phyloP scores from a whole-genome alignment of 2,888 invertebrate species.

The Empis livida region DNA sequence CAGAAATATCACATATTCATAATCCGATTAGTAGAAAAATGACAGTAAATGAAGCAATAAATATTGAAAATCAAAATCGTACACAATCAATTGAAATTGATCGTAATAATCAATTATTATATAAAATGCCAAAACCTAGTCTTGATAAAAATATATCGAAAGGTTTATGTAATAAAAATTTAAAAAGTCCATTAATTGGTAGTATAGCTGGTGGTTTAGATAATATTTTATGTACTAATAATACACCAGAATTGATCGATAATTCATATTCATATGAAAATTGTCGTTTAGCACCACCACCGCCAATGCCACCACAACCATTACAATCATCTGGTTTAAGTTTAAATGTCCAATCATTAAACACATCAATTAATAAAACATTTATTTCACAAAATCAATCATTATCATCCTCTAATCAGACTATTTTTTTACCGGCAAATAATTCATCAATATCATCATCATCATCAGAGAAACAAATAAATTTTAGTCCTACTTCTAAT shows the following conservation, averaged over 20 bases:
- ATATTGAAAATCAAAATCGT: slow-evolving; percentile 15
- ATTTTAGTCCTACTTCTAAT: background rate
- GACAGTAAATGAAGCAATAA: slow-evolving; percentile 11
- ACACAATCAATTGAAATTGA: slow-evolving; percentile 8
- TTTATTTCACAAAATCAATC: background rate
- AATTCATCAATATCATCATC: background rate
- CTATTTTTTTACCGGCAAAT: no score
- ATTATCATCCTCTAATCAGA: no score
- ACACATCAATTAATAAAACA: background rate
- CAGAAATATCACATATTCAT: slow-evolving; percentile 58
- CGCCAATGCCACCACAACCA: slow-evolving; percentile 7
- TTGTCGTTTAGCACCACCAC: slow-evolving; percentile 3
- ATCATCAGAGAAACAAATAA: background rate
- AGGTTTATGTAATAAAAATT: slow-evolving; percentile 9
- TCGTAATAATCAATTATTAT: slow-evolving; percentile 33
- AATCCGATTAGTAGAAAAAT: slow-evolving; percentile 47
- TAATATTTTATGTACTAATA: background rate
- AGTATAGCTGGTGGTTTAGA: background rate
- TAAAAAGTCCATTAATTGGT: slow-evolving; percentile 5
- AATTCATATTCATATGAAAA: background rate
- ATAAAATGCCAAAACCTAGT: background rate
- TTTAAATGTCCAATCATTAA: background rate
- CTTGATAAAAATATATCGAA: slow-evolving; percentile 8
- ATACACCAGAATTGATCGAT: background rate
- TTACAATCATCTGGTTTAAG: background rate